Base-by-base conservation (phyloP, 2,113 vertebrate genomes). In the Cercocebus atys region DNA sequence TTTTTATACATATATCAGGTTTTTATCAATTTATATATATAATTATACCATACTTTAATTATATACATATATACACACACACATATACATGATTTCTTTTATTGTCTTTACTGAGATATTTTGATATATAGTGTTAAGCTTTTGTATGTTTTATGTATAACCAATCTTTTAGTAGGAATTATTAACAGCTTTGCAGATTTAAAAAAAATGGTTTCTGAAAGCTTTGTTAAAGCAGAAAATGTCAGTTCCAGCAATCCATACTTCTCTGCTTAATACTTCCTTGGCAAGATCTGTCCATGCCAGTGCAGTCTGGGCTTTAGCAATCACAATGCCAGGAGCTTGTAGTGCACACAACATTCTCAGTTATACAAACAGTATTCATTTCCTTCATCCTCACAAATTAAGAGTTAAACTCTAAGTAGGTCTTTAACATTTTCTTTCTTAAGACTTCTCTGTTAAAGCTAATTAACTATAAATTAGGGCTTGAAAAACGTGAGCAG, bases 341-440 rank as follows among this genome's bases (percentile, higher is more conserved):
- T 57, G 22, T 0, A 40, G 11, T 20, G 3, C 52, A 78, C 25
- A 80, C 43, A 38, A 93, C 40, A 76, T 40, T 55, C n/a, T 84
- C 76, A 61, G 45, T 8, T 45, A n/a, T 50, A 84, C 32, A 59
- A 89, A 79, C 35, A 75, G 8, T 23, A 79, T 83, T 92, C 55
- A 81, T 43, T 75, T 84, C 55, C 76, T 95, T 93, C 82, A 85
- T 6, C 75, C 70, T 76, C 80, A 50, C 81, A 90, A 96, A 45
- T 64, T 64, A 93, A 45, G 45, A 95, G 40, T 86, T 83, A 75
- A 95, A 61, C 20, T 40, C 23, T 70, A 90, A 94, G 30, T 17
- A 92, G 50, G 52, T 78, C 40, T 94, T 25, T n/a, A 80, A 90
- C 81, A 66, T 79, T 82, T 95, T 88, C 72, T 86, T 83, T 94